Conservation (phyloP, 2,888 invertebrate species). For the Napeogenes inachia region DNA sequence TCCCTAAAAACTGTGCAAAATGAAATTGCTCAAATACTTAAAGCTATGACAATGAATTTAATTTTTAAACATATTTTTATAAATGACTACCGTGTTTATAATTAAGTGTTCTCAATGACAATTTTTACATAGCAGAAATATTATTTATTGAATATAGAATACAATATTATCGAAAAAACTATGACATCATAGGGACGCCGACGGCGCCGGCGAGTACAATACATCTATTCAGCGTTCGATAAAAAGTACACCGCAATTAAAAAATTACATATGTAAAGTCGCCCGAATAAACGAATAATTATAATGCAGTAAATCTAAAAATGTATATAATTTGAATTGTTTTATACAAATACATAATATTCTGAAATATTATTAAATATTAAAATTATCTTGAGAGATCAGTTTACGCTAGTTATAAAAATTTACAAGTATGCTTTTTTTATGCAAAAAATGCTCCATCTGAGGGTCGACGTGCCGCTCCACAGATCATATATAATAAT, state of each 20-base stretch:
- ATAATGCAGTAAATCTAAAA: conserved; percentile 66
- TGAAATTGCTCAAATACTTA: conserved; percentile 73
- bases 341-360: conserved; percentile 71
- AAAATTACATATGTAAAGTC: conserved; percentile 58
- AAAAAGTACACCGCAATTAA: conserved; percentile 60
- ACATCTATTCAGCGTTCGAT: conserved; percentile 64
- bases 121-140: conserved; percentile 75
- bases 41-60: conserved; percentile 76
- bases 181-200: conserved; percentile 71
- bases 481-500: conserved; percentile 65
- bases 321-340: conserved; percentile 69
- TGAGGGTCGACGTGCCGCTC: conserved; percentile 60
- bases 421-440: conserved; percentile 69
- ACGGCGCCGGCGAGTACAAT: conserved; percentile 68
- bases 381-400: conserved; percentile 76
- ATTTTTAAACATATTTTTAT: conserved; percentile 38
- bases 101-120: conserved; percentile 71
- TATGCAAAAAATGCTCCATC: conserved; percentile 61
- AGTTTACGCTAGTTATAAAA: conserved; percentile 75
- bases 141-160: conserved; percentile 76
- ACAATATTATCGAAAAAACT: conserved; percentile 76
- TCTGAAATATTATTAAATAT: conserved; percentile 69
- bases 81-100: conserved; percentile 58
- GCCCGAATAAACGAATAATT: conserved; percentile 59
- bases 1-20: conserved; percentile 72